These are phyloP conservation scores for Scytalopus superciliaris DNA, from an alignment of 2,113 vertebrate genomes.

Conservation along the genomic window DNA sequence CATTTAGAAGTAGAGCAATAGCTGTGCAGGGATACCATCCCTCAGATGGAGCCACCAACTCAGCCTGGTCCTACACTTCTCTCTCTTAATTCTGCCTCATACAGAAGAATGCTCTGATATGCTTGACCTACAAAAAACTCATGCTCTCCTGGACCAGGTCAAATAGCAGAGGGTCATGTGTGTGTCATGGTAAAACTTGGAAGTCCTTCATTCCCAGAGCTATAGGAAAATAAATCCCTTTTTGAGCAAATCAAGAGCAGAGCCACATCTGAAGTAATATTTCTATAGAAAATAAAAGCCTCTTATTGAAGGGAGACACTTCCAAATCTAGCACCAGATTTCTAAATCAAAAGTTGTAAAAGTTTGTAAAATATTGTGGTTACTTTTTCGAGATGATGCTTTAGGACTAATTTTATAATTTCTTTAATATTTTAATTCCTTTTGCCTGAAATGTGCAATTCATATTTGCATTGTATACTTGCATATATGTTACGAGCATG, in stretches of 20 bases:
- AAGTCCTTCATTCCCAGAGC: background rate
- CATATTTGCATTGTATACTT: background rate
- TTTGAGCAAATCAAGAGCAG: background rate
- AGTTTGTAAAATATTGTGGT: background rate
- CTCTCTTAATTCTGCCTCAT: background rate
- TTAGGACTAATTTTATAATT: background rate
- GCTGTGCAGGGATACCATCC: background rate
- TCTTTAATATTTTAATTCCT: background rate
- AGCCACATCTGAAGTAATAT: background rate
- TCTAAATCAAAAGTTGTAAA: background rate
- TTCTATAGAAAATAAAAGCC: background rate
- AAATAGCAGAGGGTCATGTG: background rate
- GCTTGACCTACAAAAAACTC: background rate
- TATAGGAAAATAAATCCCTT: background rate
- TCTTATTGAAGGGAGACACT: background rate
- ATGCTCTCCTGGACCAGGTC: accelerated
- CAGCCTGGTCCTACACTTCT: background rate
- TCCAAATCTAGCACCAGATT: background rate
- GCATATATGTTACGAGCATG: background rate
- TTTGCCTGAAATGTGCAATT: background rate
- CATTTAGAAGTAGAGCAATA: background rate
- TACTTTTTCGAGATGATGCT: background rate
- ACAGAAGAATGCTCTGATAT: background rate
- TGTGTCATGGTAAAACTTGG: background rate
- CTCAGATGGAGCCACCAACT: background rate